Conservation (phyloP, 2,797 vertebrate genomes). For the Brachymystax lenok region DNA sequence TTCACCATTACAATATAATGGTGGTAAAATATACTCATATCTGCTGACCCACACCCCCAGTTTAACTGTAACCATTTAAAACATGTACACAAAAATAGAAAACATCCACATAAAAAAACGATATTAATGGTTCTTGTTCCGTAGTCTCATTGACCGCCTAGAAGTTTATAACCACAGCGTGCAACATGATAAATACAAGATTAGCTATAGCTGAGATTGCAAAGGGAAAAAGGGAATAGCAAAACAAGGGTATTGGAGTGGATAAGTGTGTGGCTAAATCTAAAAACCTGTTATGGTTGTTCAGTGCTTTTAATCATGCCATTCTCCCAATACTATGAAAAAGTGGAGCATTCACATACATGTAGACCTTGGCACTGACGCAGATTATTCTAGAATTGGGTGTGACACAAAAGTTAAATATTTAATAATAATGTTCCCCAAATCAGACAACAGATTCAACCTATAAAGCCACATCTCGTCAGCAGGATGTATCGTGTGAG, state of each 20-base stretch:
- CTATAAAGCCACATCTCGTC: constrained; percentile 44
- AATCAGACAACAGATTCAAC: constrained; percentile 28
- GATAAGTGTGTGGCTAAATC: background rate
- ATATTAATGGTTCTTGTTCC: constrained; percentile 16
- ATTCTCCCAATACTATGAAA: constrained; percentile 19
- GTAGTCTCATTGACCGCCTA: constrained; percentile 16
- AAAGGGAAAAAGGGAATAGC: background rate
- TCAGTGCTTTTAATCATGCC: constrained; percentile 4
- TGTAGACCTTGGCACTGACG: background rate
- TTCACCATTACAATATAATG: background rate
- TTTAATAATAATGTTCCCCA: constrained; percentile 14
- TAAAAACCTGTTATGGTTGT: background rate
- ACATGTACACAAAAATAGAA: constrained; percentile 20
- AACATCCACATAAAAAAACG: constrained; percentile 29
- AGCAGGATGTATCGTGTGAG: constrained; percentile 22
- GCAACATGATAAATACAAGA: constrained; percentile 22
- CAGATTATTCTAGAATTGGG: constrained; percentile 24
- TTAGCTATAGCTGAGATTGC: constrained; percentile 11
- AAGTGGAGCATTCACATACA: background rate
- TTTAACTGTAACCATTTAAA: constrained; percentile 8
- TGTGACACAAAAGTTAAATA: constrained; percentile 8
- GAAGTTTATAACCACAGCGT: background rate
- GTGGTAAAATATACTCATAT: background rate
- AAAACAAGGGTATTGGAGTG: background rate
- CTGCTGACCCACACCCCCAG: background rate